Evolutionary conservation across 2,888 invertebrate species (phyloP).

Genomic region (Perithous albicinctus): DNA sequence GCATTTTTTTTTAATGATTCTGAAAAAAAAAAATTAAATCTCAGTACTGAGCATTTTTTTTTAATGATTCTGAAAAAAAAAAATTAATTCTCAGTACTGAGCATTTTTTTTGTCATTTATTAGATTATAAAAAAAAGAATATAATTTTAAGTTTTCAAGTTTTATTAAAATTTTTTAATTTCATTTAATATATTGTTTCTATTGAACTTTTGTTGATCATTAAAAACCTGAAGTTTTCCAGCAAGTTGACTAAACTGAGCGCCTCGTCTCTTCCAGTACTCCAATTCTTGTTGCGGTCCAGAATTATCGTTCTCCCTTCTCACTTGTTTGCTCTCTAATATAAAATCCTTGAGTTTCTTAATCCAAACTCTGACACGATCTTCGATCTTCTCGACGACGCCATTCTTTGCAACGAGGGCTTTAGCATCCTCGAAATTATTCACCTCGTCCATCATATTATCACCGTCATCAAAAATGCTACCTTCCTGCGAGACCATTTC

Average conservation of each 20-base stretch:
- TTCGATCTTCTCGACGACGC: constrained; percentile 88
- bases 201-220: too few species aligned
- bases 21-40: too few species aligned
- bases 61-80: constrained; percentile 86
- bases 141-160: too few species aligned
- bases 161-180: too few species aligned
- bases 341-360: constrained; percentile 90
- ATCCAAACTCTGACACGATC: constrained; percentile 92
- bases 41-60: too few species aligned
- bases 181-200: too few species aligned
- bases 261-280: constrained; percentile 98
- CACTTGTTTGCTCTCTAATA: constrained; percentile 96
- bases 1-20: too few species aligned
- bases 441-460: constrained; percentile 87
- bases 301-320: constrained; percentile 96
- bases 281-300: constrained; percentile 97
- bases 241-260: constrained; percentile 96
- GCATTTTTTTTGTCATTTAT: too few species aligned
- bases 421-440: constrained; percentile 89
- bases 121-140: too few species aligned
- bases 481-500: constrained; percentile 93
- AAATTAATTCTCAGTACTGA: neutral
- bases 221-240: constrained; percentile 89
- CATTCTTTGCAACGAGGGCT: constrained; percentile 88
- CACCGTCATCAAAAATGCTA: constrained; percentile 92